Evolutionary conservation across 92 coral and sea anemone genomes (phyloP).

Genomic region (Pocillopora meandrina): DNA sequence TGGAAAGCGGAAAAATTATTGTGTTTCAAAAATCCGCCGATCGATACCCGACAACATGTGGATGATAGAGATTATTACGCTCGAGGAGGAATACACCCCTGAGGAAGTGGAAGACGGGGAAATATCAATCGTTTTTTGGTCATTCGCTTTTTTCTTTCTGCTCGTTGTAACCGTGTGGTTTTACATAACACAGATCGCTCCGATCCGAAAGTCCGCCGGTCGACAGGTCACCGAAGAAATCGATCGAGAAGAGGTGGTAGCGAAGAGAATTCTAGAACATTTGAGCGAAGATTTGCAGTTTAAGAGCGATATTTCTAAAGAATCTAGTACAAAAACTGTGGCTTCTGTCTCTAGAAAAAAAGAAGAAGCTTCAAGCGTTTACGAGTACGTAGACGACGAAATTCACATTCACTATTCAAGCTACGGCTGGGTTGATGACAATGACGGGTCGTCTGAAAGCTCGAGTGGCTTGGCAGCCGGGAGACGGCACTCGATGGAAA

Average conservation of each 20-base stretch:
- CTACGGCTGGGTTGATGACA: constrained; percentile 35
- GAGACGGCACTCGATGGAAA: constrained; percentile 87
- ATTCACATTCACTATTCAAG: constrained; percentile 84
- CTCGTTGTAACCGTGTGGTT: constrained; percentile 79
- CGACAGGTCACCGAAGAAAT: constrained; percentile 42
- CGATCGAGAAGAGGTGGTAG: constrained; percentile 73
- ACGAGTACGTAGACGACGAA: constrained; percentile 83
- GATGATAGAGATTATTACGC: background rate
- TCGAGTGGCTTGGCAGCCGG: constrained; percentile 32
- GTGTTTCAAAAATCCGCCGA: background rate
- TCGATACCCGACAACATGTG: constrained; percentile 17
- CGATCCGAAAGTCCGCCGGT: constrained; percentile 50
- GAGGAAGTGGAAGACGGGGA: constrained; percentile 53
- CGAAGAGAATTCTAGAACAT: constrained; percentile 68
- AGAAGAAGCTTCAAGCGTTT: constrained; percentile 21
- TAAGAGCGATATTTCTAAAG: constrained; percentile 9
- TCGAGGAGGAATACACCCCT: background rate
- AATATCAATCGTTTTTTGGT: constrained; percentile 79
- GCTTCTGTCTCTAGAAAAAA: constrained; percentile 29
- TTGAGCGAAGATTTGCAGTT: constrained; percentile 36
- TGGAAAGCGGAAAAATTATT: background rate
- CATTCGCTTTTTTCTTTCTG: constrained; percentile 64
- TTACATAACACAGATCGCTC: constrained; percentile 73
- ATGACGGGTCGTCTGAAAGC: constrained; percentile 1
- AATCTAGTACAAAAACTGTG: constrained; percentile 6